phyloP scores from a whole-genome alignment of 2,113 vertebrate species.

The Tor tambroides region DNA sequence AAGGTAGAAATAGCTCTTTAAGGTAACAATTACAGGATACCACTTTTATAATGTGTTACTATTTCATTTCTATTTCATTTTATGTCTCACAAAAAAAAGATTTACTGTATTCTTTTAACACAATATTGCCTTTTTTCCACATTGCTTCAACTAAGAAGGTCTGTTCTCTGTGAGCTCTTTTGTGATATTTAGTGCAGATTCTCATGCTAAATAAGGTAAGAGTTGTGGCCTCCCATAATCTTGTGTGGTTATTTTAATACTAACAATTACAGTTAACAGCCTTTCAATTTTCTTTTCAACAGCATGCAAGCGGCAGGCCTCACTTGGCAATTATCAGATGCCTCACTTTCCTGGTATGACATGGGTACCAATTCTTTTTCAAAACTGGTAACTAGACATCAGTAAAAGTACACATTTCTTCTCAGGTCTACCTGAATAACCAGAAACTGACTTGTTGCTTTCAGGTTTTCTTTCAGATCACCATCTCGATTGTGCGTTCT shows the following conservation, averaged over 20 bases:
- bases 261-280: neutral
- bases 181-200: neutral
- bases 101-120: neutral
- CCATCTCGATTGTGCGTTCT: neutral
- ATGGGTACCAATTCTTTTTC: neutral
- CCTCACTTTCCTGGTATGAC: neutral
- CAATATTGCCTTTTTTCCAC: neutral
- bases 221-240: neutral
- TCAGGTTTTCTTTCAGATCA: neutral
- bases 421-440: neutral
- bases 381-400: neutral
- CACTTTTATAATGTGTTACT: neutral
- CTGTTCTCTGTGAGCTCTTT: neutral
- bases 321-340: neutral
- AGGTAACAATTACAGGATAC: neutral
- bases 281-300: constrained; percentile 14
- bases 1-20: too few species aligned
- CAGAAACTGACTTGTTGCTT: neutral
- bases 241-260: neutral
- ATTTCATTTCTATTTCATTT: neutral
- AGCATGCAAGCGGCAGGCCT: neutral
- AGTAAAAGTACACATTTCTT: neutral
- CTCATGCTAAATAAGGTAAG: constrained; percentile 23
- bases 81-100: neutral
- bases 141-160: neutral